phyloP scores from a whole-genome alignment of 2,797 vertebrate species.

The Tapera naevia region DNA sequence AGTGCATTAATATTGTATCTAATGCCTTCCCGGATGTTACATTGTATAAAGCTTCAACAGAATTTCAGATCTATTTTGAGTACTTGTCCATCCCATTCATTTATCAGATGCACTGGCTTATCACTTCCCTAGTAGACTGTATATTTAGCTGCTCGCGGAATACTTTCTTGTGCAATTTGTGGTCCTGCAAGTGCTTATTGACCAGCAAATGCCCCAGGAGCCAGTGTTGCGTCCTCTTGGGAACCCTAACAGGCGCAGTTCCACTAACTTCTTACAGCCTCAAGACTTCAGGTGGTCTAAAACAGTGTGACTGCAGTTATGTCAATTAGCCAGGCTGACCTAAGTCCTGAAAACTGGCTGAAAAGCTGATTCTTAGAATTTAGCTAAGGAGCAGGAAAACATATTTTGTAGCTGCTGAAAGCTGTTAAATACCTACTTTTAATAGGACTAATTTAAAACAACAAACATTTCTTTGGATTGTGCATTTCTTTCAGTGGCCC shows the following conservation, averaged over 20 bases:
- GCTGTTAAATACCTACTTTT: constrained; percentile 46
- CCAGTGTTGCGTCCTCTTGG: background rate
- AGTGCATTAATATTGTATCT: background rate
- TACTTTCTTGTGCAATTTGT: background rate
- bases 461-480: constrained; percentile 24
- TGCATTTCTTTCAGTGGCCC: constrained; percentile 13
- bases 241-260: background rate
- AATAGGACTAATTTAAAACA: constrained; percentile 49
- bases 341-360: background rate
- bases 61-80: background rate
- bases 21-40: background rate
- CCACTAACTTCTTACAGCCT: background rate
- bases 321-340: background rate
- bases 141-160: background rate
- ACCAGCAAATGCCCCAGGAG: background rate
- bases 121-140: background rate
- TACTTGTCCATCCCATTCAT: background rate
- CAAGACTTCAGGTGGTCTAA: background rate
- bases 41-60: background rate
- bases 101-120: background rate
- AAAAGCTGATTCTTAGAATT: background rate
- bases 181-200: background rate
- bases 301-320: background rate
- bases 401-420: constrained; percentile 9
- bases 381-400: constrained; percentile 10